Evolutionary conservation across 2,113 vertebrate species (phyloP).

Genomic region (cattle (Bos taurus)): DNA sequence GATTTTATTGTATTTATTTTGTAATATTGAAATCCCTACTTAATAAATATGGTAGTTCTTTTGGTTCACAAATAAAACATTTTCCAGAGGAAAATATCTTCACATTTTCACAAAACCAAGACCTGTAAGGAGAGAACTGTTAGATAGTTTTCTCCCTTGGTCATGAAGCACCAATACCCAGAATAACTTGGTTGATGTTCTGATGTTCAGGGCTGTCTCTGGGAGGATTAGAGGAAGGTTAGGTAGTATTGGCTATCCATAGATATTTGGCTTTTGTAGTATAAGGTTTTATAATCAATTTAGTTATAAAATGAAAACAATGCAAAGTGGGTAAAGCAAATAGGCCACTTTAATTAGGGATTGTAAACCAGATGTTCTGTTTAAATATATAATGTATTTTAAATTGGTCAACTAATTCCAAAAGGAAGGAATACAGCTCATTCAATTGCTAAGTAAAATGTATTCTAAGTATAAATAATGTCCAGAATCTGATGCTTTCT

Average conservation of each 20-base stretch:
- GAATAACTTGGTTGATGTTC: neutral
- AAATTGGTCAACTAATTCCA: neutral
- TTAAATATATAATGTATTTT: neutral
- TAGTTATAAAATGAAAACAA: neutral
- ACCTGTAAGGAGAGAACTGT: neutral
- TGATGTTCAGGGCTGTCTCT: neutral
- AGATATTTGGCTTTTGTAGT: neutral
- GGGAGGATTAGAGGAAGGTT: neutral
- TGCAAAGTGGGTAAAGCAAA: neutral
- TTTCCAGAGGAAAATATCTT: neutral
- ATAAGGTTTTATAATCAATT: neutral
- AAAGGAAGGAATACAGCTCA: neutral
- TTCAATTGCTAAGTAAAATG: neutral
- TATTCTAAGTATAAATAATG: neutral
- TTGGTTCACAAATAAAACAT: neutral
- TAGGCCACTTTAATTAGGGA: neutral
- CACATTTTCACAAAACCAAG: neutral
- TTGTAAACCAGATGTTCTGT: neutral
- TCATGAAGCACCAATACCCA: neutral
- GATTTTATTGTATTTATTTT: neutral
- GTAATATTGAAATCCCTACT: neutral
- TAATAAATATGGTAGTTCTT: neutral
- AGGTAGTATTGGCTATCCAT: neutral
- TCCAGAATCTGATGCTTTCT: neutral
- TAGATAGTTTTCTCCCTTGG: neutral